Evolutionary conservation across 2,113 vertebrate genomes (phyloP), one percentile per base, ranked within the genome.

Genomic region (Apistogramma diplotaenia): DNA sequence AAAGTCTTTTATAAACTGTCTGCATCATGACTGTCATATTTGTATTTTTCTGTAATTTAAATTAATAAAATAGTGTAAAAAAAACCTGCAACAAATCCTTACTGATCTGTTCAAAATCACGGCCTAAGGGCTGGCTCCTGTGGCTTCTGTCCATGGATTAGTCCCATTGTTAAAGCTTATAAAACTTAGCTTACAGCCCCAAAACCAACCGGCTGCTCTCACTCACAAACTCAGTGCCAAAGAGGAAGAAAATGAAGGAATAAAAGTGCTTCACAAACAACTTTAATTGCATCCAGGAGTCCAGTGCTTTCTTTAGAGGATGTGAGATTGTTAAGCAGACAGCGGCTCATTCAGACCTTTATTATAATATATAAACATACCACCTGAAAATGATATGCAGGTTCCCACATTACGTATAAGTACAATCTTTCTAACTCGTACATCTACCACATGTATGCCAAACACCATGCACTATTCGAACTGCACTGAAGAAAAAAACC

Each of bases 221-320:
- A 49, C 62, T 70, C 23, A 29, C 23, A 67, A 67, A 46, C 8
- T 0, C 40, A 19, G 23, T 67, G 46, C 40, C 46, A 23, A 54
- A 54, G 23, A 65, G 15, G 6, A 23, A 2, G 0, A 13, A 37
- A 13, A 6, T 18, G 2, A n/a, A 31, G 11, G 16, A 19, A 56
- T 56, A 23, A 31, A 18, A 27, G 27, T 62, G 77, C 40, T 85
- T 56, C 82, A 74, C 27, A 71, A 88, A 76, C 58, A 43, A 70
- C 54, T 93, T 92, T 85, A 92, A 90, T 93, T 76, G 54, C 72
- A 87, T 84, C 49, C 76, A 86, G 55, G 49, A 76, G 72, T 73
- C 74, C 75, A 86, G 70, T 70, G 55, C 70, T 72, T 58, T 81
- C 8, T 49, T 40, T 11, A 55, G 55, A 51, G 27, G 25, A 49